phyloP scores from a whole-genome alignment of 2,113 vertebrate species.

The Cisticola juncidis region DNA sequence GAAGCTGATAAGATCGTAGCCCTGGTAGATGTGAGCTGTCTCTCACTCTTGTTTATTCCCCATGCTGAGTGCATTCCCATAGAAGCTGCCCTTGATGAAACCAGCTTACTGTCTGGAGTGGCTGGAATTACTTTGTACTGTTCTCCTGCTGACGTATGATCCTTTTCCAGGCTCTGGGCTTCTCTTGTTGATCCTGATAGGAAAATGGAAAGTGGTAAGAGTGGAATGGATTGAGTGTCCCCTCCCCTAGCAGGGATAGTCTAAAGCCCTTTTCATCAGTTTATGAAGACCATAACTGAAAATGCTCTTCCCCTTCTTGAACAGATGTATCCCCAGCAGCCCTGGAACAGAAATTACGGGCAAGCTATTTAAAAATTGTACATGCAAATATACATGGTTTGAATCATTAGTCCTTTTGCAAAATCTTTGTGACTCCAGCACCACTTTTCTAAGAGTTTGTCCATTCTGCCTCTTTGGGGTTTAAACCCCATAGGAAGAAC shows the following conservation, averaged over 20 bases:
- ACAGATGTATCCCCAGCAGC: not conserved
- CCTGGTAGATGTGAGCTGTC: rapidly evolving
- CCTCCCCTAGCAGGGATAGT: not conserved
- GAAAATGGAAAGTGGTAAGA: not conserved
- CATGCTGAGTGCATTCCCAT: not conserved
- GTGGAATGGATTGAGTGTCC: not conserved
- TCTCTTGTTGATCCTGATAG: not conserved
- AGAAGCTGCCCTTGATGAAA: not conserved
- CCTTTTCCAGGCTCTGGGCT: not conserved
- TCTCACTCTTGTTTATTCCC: not conserved
- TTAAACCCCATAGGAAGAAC: not conserved
- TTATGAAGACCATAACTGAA: not conserved
- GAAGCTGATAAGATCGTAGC: not conserved
- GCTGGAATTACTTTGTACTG: not conserved
- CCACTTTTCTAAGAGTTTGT: not conserved
- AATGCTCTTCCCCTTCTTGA: not conserved
- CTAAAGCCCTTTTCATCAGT: not conserved
- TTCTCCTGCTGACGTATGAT: not conserved
- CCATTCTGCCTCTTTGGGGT: not conserved
- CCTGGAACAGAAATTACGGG: not conserved
- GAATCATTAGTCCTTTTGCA: not conserved
- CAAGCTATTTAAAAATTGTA: not conserved
- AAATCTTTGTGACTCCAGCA: not conserved
- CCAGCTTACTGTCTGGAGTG: not conserved
- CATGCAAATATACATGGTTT: not conserved